These are phyloP conservation scores for Cyanoderma ruficeps DNA, from an alignment of 2,113 vertebrate species.

Conservation along the genomic window DNA sequence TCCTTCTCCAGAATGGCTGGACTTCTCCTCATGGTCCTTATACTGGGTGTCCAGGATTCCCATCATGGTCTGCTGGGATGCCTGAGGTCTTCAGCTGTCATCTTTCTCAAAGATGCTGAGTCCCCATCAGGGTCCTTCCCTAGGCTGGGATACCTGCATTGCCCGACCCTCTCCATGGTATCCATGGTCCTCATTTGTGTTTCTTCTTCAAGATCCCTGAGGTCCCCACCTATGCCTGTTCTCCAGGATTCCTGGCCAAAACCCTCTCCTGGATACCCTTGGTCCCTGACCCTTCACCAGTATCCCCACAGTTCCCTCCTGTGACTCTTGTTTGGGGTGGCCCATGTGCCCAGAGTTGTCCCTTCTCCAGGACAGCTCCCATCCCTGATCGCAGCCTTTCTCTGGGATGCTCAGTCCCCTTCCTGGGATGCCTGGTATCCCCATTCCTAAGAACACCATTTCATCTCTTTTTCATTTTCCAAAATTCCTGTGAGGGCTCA, in stretches of 20 bases:
- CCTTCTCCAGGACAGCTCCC: background rate
- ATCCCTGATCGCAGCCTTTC: background rate
- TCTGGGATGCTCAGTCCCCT: background rate
- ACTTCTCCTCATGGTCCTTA: background rate
- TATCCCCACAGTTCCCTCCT: background rate
- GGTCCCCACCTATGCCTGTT: background rate
- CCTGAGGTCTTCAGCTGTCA: background rate
- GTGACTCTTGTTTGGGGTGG: background rate
- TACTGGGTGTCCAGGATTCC: background rate
- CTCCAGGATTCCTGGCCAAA: background rate
- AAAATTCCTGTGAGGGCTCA: background rate
- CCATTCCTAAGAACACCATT: background rate
- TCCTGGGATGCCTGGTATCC: background rate
- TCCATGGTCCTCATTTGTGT: background rate
- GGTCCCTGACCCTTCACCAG: background rate
- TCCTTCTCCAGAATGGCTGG: background rate
- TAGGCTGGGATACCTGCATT: background rate
- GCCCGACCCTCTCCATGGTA: background rate
- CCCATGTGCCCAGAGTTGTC: background rate
- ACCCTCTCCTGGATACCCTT: background rate
- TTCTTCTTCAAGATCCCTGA: background rate
- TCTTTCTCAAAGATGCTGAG: background rate
- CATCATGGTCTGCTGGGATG: background rate
- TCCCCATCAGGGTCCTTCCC: background rate
- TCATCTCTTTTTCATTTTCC: background rate